Conservation (phyloP, 2,888 invertebrate genomes). For the Alloscopus bannaensis region DNA sequence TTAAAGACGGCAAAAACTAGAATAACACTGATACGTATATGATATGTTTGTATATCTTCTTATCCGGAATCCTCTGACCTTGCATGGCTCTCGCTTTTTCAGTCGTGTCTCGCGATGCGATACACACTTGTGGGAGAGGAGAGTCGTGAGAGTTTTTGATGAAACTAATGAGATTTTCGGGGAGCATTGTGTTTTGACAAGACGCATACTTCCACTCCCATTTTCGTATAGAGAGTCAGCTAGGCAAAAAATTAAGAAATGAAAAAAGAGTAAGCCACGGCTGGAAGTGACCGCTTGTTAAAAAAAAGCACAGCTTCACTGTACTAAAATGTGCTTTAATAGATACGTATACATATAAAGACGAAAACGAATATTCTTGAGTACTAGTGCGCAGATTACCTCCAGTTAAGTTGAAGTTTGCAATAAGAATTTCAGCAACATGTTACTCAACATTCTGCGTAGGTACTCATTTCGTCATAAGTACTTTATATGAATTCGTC, state of each 20-base stretch:
- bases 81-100: neutral
- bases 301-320: too few relatives aligned
- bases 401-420: too few relatives aligned
- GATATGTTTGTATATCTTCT: neutral
- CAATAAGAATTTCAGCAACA: too few relatives aligned
- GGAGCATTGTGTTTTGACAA: conserved; percentile 35
- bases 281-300: conserved; percentile 17
- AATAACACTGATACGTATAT: neutral
- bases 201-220: conserved; percentile 13
- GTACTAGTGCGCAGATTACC: neutral
- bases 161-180: conserved; percentile 73
- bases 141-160: conserved; percentile 51
- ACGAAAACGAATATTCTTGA: neutral
- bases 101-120: neutral
- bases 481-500: neutral
- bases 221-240: conserved; percentile 34
- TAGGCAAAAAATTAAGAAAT: conserved; percentile 50
- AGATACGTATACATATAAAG: neutral
- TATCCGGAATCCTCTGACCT: neutral
- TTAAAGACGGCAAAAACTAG: neutral
- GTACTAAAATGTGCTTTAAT: too few relatives aligned
- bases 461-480: neutral
- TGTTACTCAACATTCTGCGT: neutral
- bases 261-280: conserved; percentile 4
- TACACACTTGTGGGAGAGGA: neutral